Evolutionary conservation across 2,797 vertebrate species (phyloP), one percentile per base, ranked within the genome.

Genomic region (Chelmon rostratus): DNA sequence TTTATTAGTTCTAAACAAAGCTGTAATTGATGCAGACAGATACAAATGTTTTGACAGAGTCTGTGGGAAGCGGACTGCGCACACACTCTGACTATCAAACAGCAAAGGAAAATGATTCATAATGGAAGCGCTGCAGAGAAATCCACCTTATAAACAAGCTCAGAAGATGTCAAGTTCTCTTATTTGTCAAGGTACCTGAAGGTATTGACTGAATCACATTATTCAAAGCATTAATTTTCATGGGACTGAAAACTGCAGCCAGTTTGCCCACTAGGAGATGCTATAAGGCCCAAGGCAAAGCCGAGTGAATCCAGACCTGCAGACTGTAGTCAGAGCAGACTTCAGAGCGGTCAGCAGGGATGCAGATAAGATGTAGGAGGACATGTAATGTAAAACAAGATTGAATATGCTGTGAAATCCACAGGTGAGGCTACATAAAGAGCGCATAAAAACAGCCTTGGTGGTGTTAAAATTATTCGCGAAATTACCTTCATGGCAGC

Each of bases 211-310:
- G 73, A 82, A 86, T 92, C 44, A 42, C 71, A 88, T 87, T 88
- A 85, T 87, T 86, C 80, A 85, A 81, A 75, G 61, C 62, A 85
- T 89, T 86, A 0, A 86, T 91, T 92, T 91, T 89, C 65, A 86
- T 82, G 61, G 70, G 59, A 72, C 42, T 78, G 64, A 76, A 81
- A 86, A 71, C 64, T 84, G 70, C 38, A 0, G 73, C 62, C 83
- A 33, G 68, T 90, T 84, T 91, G 84, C 80, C 93, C 92, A 91
- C 93, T 93, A 94, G 91, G 89, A 91, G 92, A 89, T 92, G 89
- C 93, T 94, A 50, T 84, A 81, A 91, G 80, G 84, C 88, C 82
- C 89, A 65, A 78, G 57, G 87, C 85, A 76, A 87, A 84, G 50
- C 64, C 79, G 86, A 75, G 44, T 18, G 61, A 77, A 73, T 61